Percentiles rank a stretch among this genome's conserved stretches.
These are phyloP conservation scores for Polymixis lichenea DNA, from an alignment of 2,888 invertebrate species.

Conservation along the genomic window DNA sequence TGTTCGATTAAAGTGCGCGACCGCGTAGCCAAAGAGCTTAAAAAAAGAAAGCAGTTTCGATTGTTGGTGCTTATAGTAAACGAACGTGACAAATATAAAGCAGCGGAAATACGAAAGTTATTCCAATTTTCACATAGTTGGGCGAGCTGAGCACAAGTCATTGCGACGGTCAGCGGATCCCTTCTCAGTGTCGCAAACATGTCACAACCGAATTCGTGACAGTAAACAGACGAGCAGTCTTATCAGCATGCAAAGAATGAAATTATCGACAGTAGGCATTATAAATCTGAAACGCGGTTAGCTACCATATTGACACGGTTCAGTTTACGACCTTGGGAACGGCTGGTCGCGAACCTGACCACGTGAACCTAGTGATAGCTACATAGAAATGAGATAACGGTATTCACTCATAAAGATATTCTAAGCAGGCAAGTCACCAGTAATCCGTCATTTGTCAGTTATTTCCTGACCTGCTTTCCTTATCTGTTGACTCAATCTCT, in stretches of 20 bases:
- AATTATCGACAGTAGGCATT: conserved; percentile 78
- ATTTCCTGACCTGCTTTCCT: conserved; percentile 30
- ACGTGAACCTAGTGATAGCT: conserved; percentile 73
- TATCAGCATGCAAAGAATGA: conserved; percentile 82
- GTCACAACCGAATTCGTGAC: conserved; percentile 73
- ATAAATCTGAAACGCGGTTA: conserved; percentile 78
- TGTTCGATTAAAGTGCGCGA: conserved; percentile 19
- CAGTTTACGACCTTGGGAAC: conserved; percentile 81
- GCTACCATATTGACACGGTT: conserved; percentile 79
- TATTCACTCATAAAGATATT: conserved; percentile 34
- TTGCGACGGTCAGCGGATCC: conserved; percentile 64
- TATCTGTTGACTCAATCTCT: conserved; percentile 18
- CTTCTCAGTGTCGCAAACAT: conserved; percentile 74
- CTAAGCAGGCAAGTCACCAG: conserved; percentile 26
- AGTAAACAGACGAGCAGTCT: conserved; percentile 69
- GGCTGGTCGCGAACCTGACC: conserved; percentile 71
- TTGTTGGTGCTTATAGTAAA: conserved; percentile 33
- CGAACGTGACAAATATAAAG: conserved; percentile 60
- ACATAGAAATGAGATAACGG: conserved; percentile 76
- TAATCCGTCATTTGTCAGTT: conserved; percentile 27
- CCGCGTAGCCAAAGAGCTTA: conserved; percentile 11
- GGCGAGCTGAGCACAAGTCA: conserved; percentile 57
- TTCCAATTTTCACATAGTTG: conserved; percentile 68
- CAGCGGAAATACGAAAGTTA: conserved; percentile 64
- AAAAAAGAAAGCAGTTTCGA: conserved; percentile 46